Conservation (phyloP, 2,797 vertebrate genomes). For the Characodon lateralis region DNA sequence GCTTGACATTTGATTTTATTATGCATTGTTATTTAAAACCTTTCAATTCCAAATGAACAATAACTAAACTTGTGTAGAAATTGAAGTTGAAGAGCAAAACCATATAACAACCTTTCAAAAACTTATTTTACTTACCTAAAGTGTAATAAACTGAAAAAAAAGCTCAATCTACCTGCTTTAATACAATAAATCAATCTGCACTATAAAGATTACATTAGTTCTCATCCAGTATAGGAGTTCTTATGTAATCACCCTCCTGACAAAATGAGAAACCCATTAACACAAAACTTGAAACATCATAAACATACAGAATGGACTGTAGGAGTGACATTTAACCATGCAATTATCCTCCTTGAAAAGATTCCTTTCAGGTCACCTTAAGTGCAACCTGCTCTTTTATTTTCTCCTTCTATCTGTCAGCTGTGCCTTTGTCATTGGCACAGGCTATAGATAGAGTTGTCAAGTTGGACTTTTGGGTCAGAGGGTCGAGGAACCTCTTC, state of each 20-base stretch:
- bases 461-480: slow-evolving; percentile 72
- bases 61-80: not conserved
- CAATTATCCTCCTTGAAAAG: slow-evolving; percentile 43
- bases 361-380: slow-evolving; percentile 43
- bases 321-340: slow-evolving; percentile 46
- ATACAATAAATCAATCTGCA: not conserved
- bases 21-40: not conserved
- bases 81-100: not conserved
- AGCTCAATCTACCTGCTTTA: not conserved
- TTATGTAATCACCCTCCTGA: not conserved
- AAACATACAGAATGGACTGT: slow-evolving; percentile 13
- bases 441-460: slow-evolving; percentile 80
- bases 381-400: slow-evolving; percentile 62
- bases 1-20: not conserved
- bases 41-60: not conserved
- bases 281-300: slow-evolving; percentile 13
- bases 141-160: not conserved
- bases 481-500: slow-evolving; percentile 78
- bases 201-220: not conserved
- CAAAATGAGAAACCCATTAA: not conserved
- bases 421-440: slow-evolving; percentile 56
- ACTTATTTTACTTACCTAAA: too few species aligned
- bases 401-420: slow-evolving; percentile 63
- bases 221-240: not conserved
- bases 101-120: not conserved